Conservation (phyloP, 2,888 invertebrate species). For the Pterostichus niger region DNA sequence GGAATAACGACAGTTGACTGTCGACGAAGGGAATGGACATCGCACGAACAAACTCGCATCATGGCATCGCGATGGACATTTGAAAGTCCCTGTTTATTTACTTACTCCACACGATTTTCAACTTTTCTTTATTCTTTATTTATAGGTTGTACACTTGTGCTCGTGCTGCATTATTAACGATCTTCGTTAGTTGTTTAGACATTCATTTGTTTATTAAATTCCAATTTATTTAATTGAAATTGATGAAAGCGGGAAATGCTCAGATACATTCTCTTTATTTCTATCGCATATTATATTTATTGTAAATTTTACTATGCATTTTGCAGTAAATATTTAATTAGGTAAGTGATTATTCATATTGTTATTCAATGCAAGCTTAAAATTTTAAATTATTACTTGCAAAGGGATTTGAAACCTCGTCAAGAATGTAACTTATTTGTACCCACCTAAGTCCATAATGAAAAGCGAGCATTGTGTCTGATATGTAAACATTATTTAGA, state of each 20-base stretch:
- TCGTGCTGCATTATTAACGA: slow-evolving; percentile 36
- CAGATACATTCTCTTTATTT: slow-evolving; percentile 26
- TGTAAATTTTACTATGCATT: too few species aligned
- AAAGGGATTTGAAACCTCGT: too few species aligned
- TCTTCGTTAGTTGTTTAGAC: slow-evolving; percentile 16
- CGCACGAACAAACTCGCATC: not conserved
- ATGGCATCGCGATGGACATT: slow-evolving; percentile 10
- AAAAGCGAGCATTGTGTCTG: too few species aligned
- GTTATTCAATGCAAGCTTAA: too few species aligned
- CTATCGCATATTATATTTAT: not conserved
- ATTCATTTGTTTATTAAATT: slow-evolving; percentile 50
- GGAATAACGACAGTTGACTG: slow-evolving; percentile 9
- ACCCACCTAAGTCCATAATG: too few species aligned
- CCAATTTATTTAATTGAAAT: slow-evolving; percentile 45
- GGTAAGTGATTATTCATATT: too few species aligned
- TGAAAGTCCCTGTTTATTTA: slow-evolving; percentile 27
- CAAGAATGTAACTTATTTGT: too few species aligned
- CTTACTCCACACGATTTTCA: slow-evolving; percentile 17
- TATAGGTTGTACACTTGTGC: slow-evolving; percentile 22
- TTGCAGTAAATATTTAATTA: too few species aligned
- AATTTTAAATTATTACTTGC: too few species aligned
- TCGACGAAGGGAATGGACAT: slow-evolving; percentile 27
- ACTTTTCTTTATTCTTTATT: slow-evolving; percentile 12
- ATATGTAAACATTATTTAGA: too few species aligned
- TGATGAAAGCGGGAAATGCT: slow-evolving; percentile 44